Evolutionary conservation across 2,888 invertebrate genomes (phyloP).

Genomic region (Hirtodrosophila trivittata): DNA sequence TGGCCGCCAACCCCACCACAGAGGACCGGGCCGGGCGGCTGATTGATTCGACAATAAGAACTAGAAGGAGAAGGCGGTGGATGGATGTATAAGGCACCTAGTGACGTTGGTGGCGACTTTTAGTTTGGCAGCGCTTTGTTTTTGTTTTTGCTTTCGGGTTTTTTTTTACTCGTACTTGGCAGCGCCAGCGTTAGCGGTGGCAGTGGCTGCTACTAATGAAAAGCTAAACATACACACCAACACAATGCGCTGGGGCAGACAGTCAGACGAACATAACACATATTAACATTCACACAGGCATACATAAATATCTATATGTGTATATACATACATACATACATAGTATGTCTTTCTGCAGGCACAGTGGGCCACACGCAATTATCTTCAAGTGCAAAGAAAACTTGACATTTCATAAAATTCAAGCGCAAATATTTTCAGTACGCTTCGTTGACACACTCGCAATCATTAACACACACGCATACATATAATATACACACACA

Average conservation of each 20-base stretch:
- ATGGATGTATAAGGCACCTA: constrained; percentile 30
- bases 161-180: constrained; percentile 50
- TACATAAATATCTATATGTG: constrained; percentile 8
- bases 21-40: constrained; percentile 20
- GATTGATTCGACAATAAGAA: constrained; percentile 57
- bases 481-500: constrained; percentile 13
- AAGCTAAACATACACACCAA: constrained; percentile 59
- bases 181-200: not conserved
- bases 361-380: constrained; percentile 65
- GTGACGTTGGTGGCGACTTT: constrained; percentile 71
- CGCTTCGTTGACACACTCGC: constrained; percentile 46
- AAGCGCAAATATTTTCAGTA: constrained; percentile 44
- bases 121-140: constrained; percentile 52
- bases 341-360: constrained; percentile 40
- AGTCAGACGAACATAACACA: constrained; percentile 62
- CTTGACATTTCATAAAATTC: constrained; percentile 57
- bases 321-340: constrained; percentile 1
- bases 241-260: constrained; percentile 63
- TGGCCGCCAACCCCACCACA: constrained; percentile 32
- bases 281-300: constrained; percentile 31
- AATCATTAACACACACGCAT: constrained; percentile 5
- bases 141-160: too few relatives aligned
- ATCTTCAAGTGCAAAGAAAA: constrained; percentile 63
- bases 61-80: not conserved
- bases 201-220: constrained; percentile 46